These are phyloP conservation scores for Rotaria magnacalcarata DNA, from an alignment of 2,888 invertebrate species.

Conservation along the genomic window DNA sequence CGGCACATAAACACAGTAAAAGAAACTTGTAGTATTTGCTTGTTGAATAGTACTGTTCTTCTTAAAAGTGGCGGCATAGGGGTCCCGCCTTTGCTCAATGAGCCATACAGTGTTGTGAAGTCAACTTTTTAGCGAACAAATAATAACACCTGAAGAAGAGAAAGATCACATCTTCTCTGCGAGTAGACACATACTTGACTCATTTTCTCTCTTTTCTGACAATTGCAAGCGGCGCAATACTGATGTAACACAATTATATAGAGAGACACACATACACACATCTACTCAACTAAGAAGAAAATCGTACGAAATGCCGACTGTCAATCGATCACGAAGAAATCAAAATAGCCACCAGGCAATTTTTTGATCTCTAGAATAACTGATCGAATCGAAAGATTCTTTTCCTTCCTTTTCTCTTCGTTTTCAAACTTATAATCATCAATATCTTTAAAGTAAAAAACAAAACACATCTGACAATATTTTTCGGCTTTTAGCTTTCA, in stretches of 20 bases:
- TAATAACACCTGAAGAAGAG: slow-evolving; percentile 31
- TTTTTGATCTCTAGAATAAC: slow-evolving; percentile 13
- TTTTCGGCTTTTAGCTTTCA: not conserved
- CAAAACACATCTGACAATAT: not conserved
- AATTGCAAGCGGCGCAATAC: not conserved
- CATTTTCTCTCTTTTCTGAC: slow-evolving; percentile 18
- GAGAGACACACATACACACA: not conserved
- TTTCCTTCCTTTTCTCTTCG: not conserved
- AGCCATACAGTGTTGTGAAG: slow-evolving; percentile 22
- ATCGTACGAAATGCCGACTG: not conserved
- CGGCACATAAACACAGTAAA: slow-evolving; percentile 5
- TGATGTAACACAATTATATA: slow-evolving; percentile 24
- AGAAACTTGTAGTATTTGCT: not conserved
- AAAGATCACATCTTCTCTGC: slow-evolving; percentile 22
- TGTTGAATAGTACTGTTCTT: slow-evolving; percentile 10
- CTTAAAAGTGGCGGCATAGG: not conserved
- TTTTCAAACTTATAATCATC: not conserved
- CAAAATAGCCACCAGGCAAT: not conserved
- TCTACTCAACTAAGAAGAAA: not conserved
- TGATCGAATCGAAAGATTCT: slow-evolving; percentile 8
- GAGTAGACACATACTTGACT: slow-evolving; percentile 26
- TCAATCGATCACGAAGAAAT: slow-evolving; percentile 14
- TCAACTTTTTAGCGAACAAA: slow-evolving; percentile 24
- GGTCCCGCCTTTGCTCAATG: slow-evolving; percentile 26
- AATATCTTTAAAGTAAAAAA: not conserved